Evolutionary conservation across 2,888 invertebrate genomes (phyloP).

Genomic region (Spodoptera exigua): DNA sequence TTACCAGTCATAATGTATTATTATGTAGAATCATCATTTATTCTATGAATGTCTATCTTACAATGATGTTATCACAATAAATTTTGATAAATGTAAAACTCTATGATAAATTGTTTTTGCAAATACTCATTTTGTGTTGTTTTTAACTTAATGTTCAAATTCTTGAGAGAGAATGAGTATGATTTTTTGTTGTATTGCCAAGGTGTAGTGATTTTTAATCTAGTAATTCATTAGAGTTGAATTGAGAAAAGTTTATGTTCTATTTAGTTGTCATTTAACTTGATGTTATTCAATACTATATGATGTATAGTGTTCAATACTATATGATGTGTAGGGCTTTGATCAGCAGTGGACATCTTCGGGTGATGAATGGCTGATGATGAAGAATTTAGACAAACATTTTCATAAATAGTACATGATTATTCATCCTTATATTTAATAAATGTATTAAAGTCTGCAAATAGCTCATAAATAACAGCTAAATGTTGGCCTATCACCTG

Average conservation of each 20-base stretch:
- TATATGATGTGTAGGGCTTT: too few species aligned
- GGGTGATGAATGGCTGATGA: too few species aligned
- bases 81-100: conserved; percentile 45
- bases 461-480: conserved; percentile 3
- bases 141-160: not conserved
- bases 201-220: too few species aligned
- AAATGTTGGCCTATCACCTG: conserved; percentile 15
- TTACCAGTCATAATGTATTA: conserved; percentile 1
- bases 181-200: too few species aligned
- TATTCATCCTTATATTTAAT: conserved; percentile 1
- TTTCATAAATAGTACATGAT: conserved; percentile 3
- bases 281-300: too few species aligned
- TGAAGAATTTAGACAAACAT: too few species aligned
- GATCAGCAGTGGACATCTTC: too few species aligned
- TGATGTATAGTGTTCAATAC: too few species aligned
- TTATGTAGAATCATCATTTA: conserved; percentile 23
- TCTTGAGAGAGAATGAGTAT: too few species aligned
- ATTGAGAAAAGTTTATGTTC: too few species aligned
- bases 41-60: conserved; percentile 40
- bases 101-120: conserved; percentile 38
- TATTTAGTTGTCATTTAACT: too few species aligned
- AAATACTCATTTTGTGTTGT: not conserved
- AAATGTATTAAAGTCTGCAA: not conserved
- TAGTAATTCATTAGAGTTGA: too few species aligned
- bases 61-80: conserved; percentile 36